Conservation (phyloP, 2,113 vertebrate species). For the Syrrhaptes paradoxus region DNA sequence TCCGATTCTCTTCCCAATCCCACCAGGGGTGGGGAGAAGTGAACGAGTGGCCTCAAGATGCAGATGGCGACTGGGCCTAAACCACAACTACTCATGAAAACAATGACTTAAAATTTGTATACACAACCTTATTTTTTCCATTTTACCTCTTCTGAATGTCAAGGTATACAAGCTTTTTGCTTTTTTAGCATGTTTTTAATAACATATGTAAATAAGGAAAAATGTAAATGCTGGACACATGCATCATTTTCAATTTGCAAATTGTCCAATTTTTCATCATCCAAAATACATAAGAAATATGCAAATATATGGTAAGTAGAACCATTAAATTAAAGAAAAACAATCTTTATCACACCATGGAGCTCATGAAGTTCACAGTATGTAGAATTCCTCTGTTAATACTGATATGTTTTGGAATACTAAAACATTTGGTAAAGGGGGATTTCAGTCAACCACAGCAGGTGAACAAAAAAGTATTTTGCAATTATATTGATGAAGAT, state of each 20-base stretch:
- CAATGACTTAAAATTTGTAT: neutral
- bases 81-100: neutral
- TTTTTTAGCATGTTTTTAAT: neutral
- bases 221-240: neutral
- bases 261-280: slow-evolving; percentile 22
- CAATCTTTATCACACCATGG: slow-evolving; percentile 47
- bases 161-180: neutral
- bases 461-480: neutral
- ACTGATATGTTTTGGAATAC: neutral
- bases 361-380: slow-evolving; percentile 25
- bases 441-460: slow-evolving; percentile 26
- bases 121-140: neutral
- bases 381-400: slow-evolving; percentile 28
- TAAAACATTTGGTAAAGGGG: neutral
- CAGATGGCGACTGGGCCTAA: too few species aligned
- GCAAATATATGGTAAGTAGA: slow-evolving; percentile 65
- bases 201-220: neutral
- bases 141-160: neutral
- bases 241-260: slow-evolving; percentile 38
- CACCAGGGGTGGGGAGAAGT: too few species aligned
- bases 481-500: neutral
- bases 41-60: too few species aligned
- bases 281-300: slow-evolving; percentile 34
- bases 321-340: slow-evolving; percentile 58
- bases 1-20: too few species aligned